Conservation (phyloP, 2,113 vertebrate species). For the Rhadina sibilatrix region DNA sequence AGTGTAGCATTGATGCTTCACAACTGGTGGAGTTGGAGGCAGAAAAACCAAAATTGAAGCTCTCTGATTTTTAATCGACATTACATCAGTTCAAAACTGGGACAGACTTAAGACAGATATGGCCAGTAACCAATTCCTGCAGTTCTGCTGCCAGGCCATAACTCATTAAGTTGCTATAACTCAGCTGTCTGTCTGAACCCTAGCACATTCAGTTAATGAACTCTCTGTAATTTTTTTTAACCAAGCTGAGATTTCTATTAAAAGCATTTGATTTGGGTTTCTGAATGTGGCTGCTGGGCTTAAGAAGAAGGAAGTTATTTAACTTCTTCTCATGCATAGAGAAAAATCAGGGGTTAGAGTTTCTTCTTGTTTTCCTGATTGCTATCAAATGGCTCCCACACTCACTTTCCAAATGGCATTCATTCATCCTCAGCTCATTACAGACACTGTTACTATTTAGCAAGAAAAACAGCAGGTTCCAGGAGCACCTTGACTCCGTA, state of each 20-base stretch:
- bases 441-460: not conserved
- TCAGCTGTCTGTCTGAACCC: slow-evolving; percentile 28
- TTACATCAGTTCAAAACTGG: not conserved
- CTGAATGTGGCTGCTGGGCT: slow-evolving; percentile 2
- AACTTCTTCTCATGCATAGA: not conserved
- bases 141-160: slow-evolving; percentile 17
- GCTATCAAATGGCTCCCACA: not conserved
- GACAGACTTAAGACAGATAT: not conserved
- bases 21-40: not conserved
- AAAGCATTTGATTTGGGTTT: not conserved
- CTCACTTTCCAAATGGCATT: not conserved
- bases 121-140: not conserved
- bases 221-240: not conserved
- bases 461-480: not conserved
- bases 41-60: not conserved
- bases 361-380: slow-evolving; percentile 1
- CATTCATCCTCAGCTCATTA: not conserved
- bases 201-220: slow-evolving; percentile 16
- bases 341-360: not conserved
- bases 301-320: not conserved
- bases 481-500: not conserved
- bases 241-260: slow-evolving; percentile 41
- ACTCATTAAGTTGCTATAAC: slow-evolving; percentile 1
- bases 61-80: not conserved
- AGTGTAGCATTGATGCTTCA: not conserved